Conservation (phyloP, 2,888 invertebrate genomes). For the Pammene aurita region DNA sequence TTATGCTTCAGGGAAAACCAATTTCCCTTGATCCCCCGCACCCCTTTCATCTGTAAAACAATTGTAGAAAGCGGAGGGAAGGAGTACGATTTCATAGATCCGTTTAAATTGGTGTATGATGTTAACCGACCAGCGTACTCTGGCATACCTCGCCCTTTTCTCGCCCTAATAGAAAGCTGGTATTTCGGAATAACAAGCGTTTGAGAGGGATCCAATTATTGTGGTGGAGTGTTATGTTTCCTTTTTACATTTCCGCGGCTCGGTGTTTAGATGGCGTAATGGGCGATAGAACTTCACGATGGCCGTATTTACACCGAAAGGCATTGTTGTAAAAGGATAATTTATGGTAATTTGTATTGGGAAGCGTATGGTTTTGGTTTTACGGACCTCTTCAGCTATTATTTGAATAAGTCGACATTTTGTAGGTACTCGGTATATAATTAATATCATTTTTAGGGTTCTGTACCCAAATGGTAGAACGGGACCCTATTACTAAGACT, state of each 20-base stretch:
- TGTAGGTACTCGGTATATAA: too few species aligned
- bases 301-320: conserved; percentile 33
- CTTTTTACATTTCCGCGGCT: conserved; percentile 43
- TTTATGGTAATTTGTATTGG: conserved; percentile 3
- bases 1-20: conserved; percentile 32
- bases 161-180: conserved; percentile 3
- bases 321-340: neutral
- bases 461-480: too few species aligned
- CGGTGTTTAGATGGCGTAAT: conserved; percentile 42
- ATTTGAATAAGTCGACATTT: neutral
- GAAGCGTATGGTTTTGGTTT: neutral
- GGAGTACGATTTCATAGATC: conserved; percentile 16
- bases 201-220: conserved; percentile 17
- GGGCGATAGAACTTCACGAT: conserved; percentile 41
- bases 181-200: conserved; percentile 2
- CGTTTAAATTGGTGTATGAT: conserved; percentile 22
- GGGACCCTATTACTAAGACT: too few species aligned
- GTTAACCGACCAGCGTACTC: conserved; percentile 24
- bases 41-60: conserved; percentile 1
- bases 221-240: conserved; percentile 34
- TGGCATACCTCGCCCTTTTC: conserved; percentile 11
- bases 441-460: too few species aligned
- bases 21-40: conserved; percentile 8
- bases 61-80: conserved; percentile 6
- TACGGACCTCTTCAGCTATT: neutral